Conservation (phyloP, 2,797 vertebrate genomes). For the Tokudaia muenninki region DNA sequence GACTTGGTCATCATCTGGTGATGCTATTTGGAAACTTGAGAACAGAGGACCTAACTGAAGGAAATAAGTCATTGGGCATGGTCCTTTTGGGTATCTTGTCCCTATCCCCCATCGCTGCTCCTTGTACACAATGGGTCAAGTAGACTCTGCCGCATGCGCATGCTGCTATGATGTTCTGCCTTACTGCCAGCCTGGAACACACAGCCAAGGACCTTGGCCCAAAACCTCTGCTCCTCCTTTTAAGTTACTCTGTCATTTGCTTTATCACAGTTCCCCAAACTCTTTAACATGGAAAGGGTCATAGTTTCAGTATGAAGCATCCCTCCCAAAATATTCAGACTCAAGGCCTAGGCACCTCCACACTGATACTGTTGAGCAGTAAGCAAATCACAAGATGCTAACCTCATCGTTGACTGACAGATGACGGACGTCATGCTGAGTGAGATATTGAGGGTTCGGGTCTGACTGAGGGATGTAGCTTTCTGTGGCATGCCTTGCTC, state of each 20-base stretch:
- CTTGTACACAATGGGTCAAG: too few relatives aligned
- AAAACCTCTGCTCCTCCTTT: neutral
- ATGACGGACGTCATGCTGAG: neutral
- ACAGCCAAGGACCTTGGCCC: neutral
- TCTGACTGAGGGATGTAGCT: neutral
- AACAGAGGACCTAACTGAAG: neutral
- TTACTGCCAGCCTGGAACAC: neutral
- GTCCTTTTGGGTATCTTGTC: neutral
- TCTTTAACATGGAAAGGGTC: neutral
- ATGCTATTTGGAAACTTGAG: neutral
- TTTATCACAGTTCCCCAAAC: neutral
- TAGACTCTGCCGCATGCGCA: neutral
- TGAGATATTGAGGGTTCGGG: neutral
- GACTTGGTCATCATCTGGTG: neutral
- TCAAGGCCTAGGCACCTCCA: neutral
- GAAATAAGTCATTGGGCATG: neutral
- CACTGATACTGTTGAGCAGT: neutral
- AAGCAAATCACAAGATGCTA: neutral
- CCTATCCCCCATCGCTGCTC: neutral
- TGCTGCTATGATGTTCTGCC: neutral
- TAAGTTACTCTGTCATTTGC: neutral
- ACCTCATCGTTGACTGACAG: neutral
- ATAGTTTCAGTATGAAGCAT: neutral
- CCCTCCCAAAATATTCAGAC: neutral
- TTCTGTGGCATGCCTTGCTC: neutral